These are phyloP conservation scores for Archips xylosteana DNA, from an alignment of 2,888 invertebrate species.

Conservation along the genomic window DNA sequence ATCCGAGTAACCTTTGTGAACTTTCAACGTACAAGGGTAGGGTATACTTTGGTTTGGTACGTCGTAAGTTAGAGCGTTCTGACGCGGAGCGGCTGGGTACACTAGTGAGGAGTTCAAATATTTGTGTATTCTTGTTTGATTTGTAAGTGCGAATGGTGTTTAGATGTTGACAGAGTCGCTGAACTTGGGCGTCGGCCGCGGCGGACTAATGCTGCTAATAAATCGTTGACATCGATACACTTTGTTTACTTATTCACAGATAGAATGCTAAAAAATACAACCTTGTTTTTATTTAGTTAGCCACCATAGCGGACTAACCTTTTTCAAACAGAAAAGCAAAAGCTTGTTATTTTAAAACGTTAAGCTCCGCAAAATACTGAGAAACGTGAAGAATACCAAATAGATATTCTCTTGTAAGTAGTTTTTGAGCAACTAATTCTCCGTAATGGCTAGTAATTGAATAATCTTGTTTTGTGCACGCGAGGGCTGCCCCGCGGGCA, in stretches of 20 bases:
- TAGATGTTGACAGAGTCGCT: constrained; percentile 80
- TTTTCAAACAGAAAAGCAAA: background rate
- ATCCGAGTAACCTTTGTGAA: constrained; percentile 51
- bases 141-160: constrained; percentile 85
- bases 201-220: constrained; percentile 72
- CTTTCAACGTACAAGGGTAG: constrained; percentile 58
- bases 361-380: background rate
- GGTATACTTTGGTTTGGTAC: constrained; percentile 62
- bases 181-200: constrained; percentile 72
- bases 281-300: constrained; percentile 31
- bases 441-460: constrained; percentile 34
- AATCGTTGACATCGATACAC: constrained; percentile 73
- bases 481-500: constrained; percentile 34
- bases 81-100: constrained; percentile 56
- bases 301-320: background rate
- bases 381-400: constrained; percentile 2
- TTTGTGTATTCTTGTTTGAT: constrained; percentile 81
- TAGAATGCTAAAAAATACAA: constrained; percentile 29
- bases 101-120: constrained; percentile 71
- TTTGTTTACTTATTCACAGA: constrained; percentile 51
- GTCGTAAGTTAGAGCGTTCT: constrained; percentile 60
- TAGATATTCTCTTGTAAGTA: constrained; percentile 10
- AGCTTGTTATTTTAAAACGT: background rate
- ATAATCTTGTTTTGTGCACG: constrained; percentile 34
- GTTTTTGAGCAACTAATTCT: constrained; percentile 27